Evolutionary conservation across 2,113 vertebrate species (phyloP).

Genomic region (Calonectris borealis): DNA sequence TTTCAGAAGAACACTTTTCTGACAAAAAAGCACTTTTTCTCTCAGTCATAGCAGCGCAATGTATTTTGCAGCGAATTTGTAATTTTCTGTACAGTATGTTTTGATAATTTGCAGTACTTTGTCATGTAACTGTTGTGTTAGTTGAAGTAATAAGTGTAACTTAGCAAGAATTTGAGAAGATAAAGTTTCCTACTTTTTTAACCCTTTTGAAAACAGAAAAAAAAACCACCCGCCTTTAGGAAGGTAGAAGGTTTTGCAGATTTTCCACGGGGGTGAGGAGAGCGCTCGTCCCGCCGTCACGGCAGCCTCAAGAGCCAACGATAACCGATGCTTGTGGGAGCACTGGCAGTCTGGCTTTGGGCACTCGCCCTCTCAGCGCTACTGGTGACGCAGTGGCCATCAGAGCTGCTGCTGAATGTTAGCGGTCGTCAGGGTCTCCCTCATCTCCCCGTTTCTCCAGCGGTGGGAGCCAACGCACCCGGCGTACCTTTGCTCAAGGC

Average conservation of each 20-base stretch:
- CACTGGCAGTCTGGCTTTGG: not conserved
- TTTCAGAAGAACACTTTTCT: conserved; percentile 79
- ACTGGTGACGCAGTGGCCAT: not conserved
- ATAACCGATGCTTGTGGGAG: not conserved
- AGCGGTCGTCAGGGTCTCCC: not conserved
- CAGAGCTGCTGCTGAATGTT: not conserved
- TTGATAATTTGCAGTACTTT: conserved; percentile 99
- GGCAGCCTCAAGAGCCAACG: conserved; percentile 23
- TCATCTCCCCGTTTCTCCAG: not conserved
- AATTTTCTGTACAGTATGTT: conserved; percentile 93
- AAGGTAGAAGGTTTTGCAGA: conserved; percentile 58
- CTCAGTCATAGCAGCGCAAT: conserved; percentile 86
- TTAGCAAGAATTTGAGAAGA: conserved; percentile 80
- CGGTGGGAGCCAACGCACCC: not conserved
- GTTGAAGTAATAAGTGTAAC: conserved; percentile 90
- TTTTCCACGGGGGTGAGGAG: conserved; percentile 34
- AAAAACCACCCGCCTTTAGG: conserved; percentile 27
- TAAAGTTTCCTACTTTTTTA: conserved; percentile 94
- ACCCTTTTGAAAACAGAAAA: conserved; percentile 75
- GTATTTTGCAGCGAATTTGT: conserved; percentile 97
- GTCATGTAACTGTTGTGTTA: conserved; percentile 93
- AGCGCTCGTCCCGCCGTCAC: not conserved
- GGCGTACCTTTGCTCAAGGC: not conserved
- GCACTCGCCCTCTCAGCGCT: not conserved
- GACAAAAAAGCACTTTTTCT: conserved; percentile 80